A percentile compares a stretch with the other conserved stretches of the same genome.
Conservation (phyloP, 1,140 invertebrate species). For the Rhyacophila brunnea region DNA sequence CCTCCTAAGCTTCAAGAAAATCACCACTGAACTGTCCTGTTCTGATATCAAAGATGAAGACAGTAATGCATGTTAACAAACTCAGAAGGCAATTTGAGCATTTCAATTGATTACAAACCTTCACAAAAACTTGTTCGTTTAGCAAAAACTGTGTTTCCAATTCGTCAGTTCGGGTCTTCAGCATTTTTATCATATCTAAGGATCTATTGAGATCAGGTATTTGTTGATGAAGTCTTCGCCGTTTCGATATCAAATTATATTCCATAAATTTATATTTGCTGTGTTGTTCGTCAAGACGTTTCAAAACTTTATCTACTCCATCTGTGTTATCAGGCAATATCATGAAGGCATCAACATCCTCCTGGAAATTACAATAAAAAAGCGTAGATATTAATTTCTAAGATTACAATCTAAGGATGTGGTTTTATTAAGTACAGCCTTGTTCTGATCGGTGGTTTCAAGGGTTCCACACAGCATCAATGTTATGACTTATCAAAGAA, state of each 20-base stretch:
- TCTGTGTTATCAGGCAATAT: slow-evolving; percentile 74
- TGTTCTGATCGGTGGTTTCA: too few relatives aligned
- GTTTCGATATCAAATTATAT: slow-evolving; percentile 81
- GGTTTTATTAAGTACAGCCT: too few relatives aligned
- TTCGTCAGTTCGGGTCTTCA: slow-evolving; percentile 76
- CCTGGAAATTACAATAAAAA: slow-evolving; percentile 61
- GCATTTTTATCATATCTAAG: slow-evolving; percentile 87
- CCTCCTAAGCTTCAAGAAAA: too few relatives aligned
- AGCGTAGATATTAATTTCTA: too few relatives aligned
- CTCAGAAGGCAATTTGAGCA: too few relatives aligned
- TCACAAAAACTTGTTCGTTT: slow-evolving; percentile 94
- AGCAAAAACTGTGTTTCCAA: slow-evolving; percentile 90
- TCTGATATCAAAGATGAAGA: too few relatives aligned
- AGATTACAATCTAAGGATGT: too few relatives aligned
- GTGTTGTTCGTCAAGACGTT: slow-evolving; percentile 86
- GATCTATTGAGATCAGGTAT: slow-evolving; percentile 92
- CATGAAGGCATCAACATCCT: slow-evolving; percentile 96
- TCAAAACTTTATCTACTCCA: slow-evolving; percentile 79
- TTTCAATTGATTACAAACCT: slow-evolving; percentile 51
- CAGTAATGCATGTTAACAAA: too few relatives aligned
- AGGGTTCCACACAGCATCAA: too few relatives aligned
- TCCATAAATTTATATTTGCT: slow-evolving; percentile 98
- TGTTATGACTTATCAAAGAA: too few relatives aligned
- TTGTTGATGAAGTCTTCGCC: slow-evolving; percentile 80
- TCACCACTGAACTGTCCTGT: too few relatives aligned